Evolutionary conservation across 2,797 vertebrate species (phyloP).

Genomic region (Tachyglossus aculeatus): DNA sequence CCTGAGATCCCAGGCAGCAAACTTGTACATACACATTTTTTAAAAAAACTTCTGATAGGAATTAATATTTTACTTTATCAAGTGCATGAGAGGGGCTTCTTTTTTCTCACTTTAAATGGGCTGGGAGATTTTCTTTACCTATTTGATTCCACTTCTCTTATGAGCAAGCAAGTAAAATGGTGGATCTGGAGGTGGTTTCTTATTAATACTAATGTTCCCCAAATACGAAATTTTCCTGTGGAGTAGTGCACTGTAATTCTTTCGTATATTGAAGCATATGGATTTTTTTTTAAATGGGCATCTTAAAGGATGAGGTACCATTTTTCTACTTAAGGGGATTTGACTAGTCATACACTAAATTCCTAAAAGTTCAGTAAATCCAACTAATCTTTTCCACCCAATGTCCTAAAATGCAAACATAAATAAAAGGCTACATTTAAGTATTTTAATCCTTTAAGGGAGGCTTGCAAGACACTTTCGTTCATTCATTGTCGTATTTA

Average conservation of each 20-base stretch:
- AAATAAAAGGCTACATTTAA: no score
- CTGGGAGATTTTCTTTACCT: no score
- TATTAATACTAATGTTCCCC: conserved; percentile 10
- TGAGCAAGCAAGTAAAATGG: no score
- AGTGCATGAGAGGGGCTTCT: neutral
- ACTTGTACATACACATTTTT: no score
- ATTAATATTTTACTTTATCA: no score
- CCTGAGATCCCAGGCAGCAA: no score
- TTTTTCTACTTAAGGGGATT: conserved; percentile 14
- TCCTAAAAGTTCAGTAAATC: neutral
- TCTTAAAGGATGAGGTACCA: neutral
- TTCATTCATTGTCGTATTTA: no score
- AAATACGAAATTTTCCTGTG: neutral
- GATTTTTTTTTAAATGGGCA: neutral
- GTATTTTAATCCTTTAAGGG: no score
- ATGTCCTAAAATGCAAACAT: neutral
- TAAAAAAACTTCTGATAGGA: no score
- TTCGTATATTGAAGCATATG: neutral
- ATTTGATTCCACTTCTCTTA: no score
- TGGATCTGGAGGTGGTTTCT: no score
- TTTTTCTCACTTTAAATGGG: conserved; percentile 18
- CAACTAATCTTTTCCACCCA: neutral
- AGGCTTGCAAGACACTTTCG: no score
- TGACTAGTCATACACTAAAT: neutral
- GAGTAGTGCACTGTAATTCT: conserved; percentile 4